Percentiles rank a stretch among this genome's conserved stretches.
phyloP scores from a whole-genome alignment of 2,797 vertebrate species.

The Coregonus ussuriensis region DNA sequence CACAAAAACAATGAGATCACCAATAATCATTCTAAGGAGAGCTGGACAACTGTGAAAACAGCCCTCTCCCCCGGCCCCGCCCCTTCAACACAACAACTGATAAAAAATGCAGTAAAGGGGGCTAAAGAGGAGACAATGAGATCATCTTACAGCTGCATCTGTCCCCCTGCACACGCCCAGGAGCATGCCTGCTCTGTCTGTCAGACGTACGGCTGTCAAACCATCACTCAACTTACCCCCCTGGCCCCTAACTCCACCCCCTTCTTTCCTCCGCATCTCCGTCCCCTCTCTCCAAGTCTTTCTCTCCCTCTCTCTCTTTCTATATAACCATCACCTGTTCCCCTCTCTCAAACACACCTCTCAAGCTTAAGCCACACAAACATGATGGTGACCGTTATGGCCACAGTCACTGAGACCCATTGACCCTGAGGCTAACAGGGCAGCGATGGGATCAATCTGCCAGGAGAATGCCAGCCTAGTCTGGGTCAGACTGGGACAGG shows the following conservation, averaged over 20 bases:
- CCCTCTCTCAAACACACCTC: constrained; percentile 22
- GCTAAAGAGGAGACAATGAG: constrained; percentile 53
- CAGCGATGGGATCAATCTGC: neutral
- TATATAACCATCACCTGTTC: constrained; percentile 19
- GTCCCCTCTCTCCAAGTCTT: neutral
- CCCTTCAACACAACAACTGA: constrained; percentile 42
- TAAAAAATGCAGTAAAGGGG: constrained; percentile 31
- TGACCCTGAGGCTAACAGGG: neutral
- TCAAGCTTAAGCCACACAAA: constrained; percentile 9
- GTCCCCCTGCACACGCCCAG: constrained; percentile 22
- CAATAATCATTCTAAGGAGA: constrained; percentile 22
- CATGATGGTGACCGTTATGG: neutral
- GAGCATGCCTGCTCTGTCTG: constrained; percentile 26
- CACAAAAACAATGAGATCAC: constrained; percentile 8
- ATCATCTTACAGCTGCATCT: constrained; percentile 55
- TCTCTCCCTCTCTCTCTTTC: neutral
- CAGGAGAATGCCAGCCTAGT: neutral
- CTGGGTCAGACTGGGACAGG: neutral
- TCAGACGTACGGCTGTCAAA: constrained; percentile 32
- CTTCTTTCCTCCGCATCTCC: neutral
- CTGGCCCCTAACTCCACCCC: neutral
- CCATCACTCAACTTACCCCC: constrained; percentile 29
- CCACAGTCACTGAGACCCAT: neutral
- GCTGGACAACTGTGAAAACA: constrained; percentile 65
- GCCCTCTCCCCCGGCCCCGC: neutral